Conservation (phyloP, 2,888 invertebrate species). For the Temnothorax rugatulus region DNA sequence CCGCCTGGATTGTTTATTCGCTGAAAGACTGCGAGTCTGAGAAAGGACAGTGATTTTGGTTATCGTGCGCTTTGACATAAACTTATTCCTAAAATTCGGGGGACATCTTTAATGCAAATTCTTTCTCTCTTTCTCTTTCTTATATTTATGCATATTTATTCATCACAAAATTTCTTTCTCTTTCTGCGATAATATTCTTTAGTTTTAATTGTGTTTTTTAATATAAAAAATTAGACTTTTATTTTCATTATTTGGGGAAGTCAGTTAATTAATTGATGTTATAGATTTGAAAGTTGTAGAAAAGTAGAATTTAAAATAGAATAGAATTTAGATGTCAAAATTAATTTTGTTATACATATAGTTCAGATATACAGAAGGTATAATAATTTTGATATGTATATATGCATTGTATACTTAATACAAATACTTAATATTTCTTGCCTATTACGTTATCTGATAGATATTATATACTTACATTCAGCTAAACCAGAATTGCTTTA, state of each 20-base stretch:
- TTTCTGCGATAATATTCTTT: background rate
- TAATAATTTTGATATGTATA: too few relatives aligned
- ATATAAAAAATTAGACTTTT: background rate
- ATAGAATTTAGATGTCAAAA: too few relatives aligned
- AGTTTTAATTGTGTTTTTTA: background rate
- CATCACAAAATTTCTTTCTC: background rate
- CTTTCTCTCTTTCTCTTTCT: background rate
- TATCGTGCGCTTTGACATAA: conserved; percentile 30
- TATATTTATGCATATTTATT: too few relatives aligned
- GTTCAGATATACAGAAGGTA: too few relatives aligned
- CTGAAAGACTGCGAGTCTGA: conserved; percentile 56
- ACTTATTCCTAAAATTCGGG: conserved; percentile 58
- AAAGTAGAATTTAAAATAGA: too few relatives aligned
- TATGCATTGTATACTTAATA: too few relatives aligned
- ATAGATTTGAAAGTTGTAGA: background rate
- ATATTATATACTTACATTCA: background rate
- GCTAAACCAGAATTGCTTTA: background rate
- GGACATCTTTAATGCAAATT: conserved; percentile 63
- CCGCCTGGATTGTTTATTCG: conserved; percentile 53
- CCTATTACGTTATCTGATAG: background rate
- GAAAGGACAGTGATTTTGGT: conserved; percentile 64
- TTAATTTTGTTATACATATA: too few relatives aligned
- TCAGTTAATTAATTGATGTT: background rate
- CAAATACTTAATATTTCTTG: too few relatives aligned
- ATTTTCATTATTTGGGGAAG: background rate